Evolutionary conservation across 2,797 vertebrate species (phyloP).

Genomic region (Botia almorhae): DNA sequence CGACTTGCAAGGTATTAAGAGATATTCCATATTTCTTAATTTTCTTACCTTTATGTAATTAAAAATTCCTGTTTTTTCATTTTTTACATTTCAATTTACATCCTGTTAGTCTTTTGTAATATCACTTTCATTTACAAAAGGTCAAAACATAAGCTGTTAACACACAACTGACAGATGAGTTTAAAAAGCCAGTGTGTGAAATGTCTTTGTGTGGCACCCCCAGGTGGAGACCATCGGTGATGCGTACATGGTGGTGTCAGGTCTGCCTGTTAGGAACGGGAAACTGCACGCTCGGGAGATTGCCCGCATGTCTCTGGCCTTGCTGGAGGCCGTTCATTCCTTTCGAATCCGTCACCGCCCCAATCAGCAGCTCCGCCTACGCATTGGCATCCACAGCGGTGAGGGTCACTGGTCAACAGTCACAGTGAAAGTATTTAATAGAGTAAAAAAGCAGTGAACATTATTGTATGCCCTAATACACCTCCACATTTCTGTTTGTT

Average conservation of each 20-base stretch:
- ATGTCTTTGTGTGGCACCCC: slow-evolving; percentile 33
- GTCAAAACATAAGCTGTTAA: no score
- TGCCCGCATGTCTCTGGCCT: slow-evolving; percentile 86
- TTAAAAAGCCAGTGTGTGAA: no score
- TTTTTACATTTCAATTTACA: no score
- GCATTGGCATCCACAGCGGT: slow-evolving; percentile 91
- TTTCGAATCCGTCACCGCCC: slow-evolving; percentile 87
- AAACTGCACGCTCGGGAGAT: slow-evolving; percentile 84
- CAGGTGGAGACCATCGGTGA: slow-evolving; percentile 92
- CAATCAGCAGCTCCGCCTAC: slow-evolving; percentile 82
- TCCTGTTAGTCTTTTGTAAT: no score
- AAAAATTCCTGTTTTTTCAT: no score
- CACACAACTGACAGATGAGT: no score
- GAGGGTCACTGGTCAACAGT: slow-evolving; percentile 13
- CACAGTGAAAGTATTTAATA: slow-evolving; percentile 1
- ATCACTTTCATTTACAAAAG: no score
- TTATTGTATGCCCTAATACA: background rate
- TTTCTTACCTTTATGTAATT: no score
- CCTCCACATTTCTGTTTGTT: slow-evolving; percentile 7
- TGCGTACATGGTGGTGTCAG: slow-evolving; percentile 93
- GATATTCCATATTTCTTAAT: no score
- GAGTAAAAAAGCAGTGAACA: background rate
- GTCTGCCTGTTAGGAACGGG: slow-evolving; percentile 86
- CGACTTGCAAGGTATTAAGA: no score
- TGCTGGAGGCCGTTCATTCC: slow-evolving; percentile 84